A percentile compares a stretch with the other conserved stretches of the same genome.
These are phyloP conservation scores for Sebastes elongatus DNA, from an alignment of 2,797 vertebrate genomes.

Conservation along the genomic window DNA sequence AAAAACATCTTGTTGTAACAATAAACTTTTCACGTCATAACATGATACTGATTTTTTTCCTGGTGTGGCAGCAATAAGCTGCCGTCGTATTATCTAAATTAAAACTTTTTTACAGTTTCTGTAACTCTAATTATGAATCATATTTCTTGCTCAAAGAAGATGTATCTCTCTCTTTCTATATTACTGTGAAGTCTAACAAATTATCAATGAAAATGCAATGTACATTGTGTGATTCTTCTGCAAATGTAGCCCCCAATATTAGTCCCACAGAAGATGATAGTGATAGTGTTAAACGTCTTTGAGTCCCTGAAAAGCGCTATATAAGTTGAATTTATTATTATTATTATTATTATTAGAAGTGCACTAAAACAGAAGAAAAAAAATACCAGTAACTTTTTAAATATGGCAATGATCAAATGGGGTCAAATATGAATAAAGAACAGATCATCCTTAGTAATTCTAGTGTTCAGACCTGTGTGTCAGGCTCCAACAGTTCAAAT, in stretches of 20 bases:
- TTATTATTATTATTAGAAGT: too few relatives aligned
- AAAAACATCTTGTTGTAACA: too few relatives aligned
- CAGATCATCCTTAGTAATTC: background rate
- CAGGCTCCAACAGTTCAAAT: constrained; percentile 82
- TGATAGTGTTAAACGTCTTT: too few relatives aligned
- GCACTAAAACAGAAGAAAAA: background rate
- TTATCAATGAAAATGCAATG: background rate
- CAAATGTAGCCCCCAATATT: background rate
- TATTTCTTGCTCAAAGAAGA: background rate
- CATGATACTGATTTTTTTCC: too few relatives aligned
- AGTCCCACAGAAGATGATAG: too few relatives aligned
- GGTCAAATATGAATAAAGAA: background rate
- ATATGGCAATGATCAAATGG: background rate
- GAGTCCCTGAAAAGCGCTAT: too few relatives aligned
- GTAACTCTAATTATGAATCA: background rate
- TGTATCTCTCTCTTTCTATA: background rate
- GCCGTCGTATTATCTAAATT: too few relatives aligned
- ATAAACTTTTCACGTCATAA: too few relatives aligned
- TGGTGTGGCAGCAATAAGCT: too few relatives aligned
- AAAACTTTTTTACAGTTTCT: too few relatives aligned
- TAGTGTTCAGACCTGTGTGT: constrained; percentile 80
- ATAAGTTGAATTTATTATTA: too few relatives aligned
- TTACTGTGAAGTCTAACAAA: background rate
- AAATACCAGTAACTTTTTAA: background rate
- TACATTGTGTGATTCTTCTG: background rate